phyloP scores from a whole-genome alignment of 2,797 vertebrate species.

The Chrysolophus pictus region DNA sequence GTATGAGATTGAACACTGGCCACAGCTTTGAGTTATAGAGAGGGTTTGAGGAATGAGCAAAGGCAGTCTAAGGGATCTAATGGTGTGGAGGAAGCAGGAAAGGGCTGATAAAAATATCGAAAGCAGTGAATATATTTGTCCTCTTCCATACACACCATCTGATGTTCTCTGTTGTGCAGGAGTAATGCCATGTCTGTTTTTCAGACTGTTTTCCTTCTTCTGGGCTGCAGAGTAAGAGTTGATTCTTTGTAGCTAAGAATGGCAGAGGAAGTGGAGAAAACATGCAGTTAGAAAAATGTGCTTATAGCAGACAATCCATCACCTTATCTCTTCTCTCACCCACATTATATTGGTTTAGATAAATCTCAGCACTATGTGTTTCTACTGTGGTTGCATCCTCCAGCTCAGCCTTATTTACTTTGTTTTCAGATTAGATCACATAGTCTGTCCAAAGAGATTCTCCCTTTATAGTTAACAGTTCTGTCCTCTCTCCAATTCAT shows the following conservation, averaged over 20 bases:
- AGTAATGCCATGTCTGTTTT: not conserved
- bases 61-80: rapidly evolving
- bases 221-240: not conserved
- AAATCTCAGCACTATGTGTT: not conserved
- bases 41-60: not conserved
- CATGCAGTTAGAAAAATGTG: not conserved
- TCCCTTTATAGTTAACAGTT: not conserved
- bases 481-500: not conserved
- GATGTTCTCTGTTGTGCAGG: not conserved
- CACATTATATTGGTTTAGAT: not conserved
- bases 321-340: not conserved
- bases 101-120: not conserved
- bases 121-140: not conserved
- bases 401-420: not conserved
- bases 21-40: not conserved
- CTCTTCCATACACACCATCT: not conserved
- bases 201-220: not conserved
- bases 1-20: not conserved
- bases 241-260: not conserved
- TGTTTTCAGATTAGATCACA: not conserved
- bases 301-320: not conserved
- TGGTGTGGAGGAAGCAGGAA: not conserved
- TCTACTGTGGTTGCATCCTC: not conserved
- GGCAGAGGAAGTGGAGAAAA: not conserved
- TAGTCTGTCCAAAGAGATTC: not conserved